A percentile compares a stretch with the other conserved stretches of the same genome.
phyloP scores from a whole-genome alignment of 2,888 invertebrate species.

The Hydrotaea diabolus region DNA sequence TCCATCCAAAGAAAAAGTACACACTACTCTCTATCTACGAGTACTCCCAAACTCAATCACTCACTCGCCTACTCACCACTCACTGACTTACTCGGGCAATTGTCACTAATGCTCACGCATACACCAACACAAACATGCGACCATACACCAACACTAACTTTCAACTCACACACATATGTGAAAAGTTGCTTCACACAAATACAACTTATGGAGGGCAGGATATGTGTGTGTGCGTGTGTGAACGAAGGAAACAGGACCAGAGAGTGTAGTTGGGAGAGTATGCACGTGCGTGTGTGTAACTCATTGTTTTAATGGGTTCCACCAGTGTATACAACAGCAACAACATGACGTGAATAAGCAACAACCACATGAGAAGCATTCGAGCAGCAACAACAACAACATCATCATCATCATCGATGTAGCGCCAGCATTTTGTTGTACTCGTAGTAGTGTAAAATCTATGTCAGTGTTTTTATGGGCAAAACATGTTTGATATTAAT shows the following conservation, averaged over 20 bases:
- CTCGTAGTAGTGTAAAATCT: slow-evolving; percentile 55
- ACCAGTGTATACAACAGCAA: not conserved
- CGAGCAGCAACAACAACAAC: not conserved
- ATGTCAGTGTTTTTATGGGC: slow-evolving; percentile 62
- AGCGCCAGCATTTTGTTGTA: not conserved
- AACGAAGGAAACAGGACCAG: not conserved
- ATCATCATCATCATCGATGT: not conserved
- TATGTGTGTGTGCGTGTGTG: not conserved
- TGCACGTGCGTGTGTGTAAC: not conserved
- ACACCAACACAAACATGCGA: not conserved
- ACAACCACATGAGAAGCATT: not conserved
- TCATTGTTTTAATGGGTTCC: slow-evolving; percentile 11
- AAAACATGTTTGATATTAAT: slow-evolving; percentile 32
- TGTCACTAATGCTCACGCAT: not conserved
- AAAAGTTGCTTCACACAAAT: not conserved
- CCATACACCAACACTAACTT: not conserved
- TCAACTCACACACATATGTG: not conserved
- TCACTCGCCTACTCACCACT: not conserved
- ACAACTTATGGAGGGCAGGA: not conserved
- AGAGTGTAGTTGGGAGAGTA: not conserved
- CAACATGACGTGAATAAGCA: too few relatives aligned
- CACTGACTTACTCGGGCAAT: not conserved
- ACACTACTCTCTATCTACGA: not conserved
- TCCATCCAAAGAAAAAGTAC: slow-evolving; percentile 55
- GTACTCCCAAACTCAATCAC: slow-evolving; percentile 36